Evolutionary conservation across 2,888 invertebrate species (phyloP).

Genomic region (Uropetala carovei): DNA sequence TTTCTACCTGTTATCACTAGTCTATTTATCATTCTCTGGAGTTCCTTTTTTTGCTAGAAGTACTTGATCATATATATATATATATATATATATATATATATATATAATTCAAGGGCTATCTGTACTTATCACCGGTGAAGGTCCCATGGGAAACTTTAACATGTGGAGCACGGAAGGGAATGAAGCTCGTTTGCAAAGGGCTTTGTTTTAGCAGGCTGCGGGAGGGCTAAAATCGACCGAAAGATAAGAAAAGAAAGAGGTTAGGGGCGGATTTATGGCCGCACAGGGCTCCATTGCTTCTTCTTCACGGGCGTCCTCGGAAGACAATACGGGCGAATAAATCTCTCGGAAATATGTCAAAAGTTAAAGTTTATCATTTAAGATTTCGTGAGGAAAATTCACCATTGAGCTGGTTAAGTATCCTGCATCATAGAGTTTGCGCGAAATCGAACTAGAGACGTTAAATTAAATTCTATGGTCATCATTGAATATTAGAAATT

Average conservation of each 20-base stretch:
- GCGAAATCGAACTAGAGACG: no score
- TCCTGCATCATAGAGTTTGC: no score
- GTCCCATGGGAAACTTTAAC: constrained; percentile 46
- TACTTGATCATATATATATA: no score
- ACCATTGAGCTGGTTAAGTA: no score
- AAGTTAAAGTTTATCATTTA: neutral
- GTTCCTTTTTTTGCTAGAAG: no score
- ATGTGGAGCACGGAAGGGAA: constrained; percentile 33
- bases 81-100: no score
- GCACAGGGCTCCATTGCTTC: constrained; percentile 25
- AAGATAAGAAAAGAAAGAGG: constrained; percentile 52
- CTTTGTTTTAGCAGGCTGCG: constrained; percentile 40
- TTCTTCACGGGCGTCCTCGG: neutral
- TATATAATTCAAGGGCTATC: no score
- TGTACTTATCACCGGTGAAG: constrained; percentile 9
- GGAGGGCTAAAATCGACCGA: neutral
- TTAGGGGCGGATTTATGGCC: constrained; percentile 34
- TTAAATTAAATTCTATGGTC: no score
- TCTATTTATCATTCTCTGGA: no score
- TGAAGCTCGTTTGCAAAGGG: constrained; percentile 25
- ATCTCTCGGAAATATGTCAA: neutral
- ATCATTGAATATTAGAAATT: no score
- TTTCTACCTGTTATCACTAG: no score
- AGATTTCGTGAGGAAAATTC: neutral
- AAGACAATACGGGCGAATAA: constrained; percentile 37